A percentile compares a stretch with the other conserved stretches of the same genome.
Conservation (phyloP, 2,888 invertebrate genomes). For the Pammene fasciana region DNA sequence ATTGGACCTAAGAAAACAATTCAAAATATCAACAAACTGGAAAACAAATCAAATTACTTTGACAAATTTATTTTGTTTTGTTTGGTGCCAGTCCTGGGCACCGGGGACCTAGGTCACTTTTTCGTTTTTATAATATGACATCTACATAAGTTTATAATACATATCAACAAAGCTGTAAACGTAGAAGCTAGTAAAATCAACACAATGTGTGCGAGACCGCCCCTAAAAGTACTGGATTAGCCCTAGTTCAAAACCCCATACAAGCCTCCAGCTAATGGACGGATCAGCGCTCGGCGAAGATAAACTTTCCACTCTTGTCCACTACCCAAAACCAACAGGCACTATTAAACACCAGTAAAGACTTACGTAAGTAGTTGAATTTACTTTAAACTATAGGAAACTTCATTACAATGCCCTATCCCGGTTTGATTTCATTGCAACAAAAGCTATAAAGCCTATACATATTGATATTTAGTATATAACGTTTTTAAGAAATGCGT, state of each 20-base stretch:
- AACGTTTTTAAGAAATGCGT: neutral
- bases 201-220: slow-evolving; percentile 3
- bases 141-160: no score
- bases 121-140: no score
- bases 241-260: slow-evolving; percentile 16
- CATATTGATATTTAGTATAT: slow-evolving; percentile 14
- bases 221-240: neutral
- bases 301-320: slow-evolving; percentile 21
- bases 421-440: slow-evolving; percentile 30
- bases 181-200: slow-evolving; percentile 20
- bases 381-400: slow-evolving; percentile 20
- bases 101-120: no score
- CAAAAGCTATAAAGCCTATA: slow-evolving; percentile 27
- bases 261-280: slow-evolving; percentile 30
- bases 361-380: slow-evolving; percentile 3
- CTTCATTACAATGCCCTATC: slow-evolving; percentile 16
- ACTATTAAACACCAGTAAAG: slow-evolving; percentile 12
- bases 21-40: no score
- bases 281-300: slow-evolving; percentile 23
- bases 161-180: neutral
- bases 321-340: slow-evolving; percentile 18
- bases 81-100: no score
- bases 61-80: no score
- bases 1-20: no score
- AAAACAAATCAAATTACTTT: no score